Evolutionary conservation across 2,888 invertebrate species (phyloP).

Genomic region (Danaus chrysippus): DNA sequence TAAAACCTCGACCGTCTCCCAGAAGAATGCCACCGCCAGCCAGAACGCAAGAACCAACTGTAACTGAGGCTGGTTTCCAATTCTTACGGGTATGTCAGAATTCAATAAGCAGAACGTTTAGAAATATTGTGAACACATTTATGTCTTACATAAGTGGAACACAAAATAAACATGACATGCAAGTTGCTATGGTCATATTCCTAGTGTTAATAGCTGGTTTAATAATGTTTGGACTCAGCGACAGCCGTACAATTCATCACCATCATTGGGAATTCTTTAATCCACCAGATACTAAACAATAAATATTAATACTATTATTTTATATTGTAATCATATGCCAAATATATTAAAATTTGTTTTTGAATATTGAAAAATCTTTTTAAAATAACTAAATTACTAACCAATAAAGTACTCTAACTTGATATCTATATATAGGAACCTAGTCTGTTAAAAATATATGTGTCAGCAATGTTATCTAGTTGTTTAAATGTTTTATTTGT

Average conservation of each 20-base stretch:
- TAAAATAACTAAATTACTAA: neutral
- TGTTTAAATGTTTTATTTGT: slow-evolving; percentile 20
- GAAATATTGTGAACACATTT: slow-evolving; percentile 83
- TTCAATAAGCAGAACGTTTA: slow-evolving; percentile 81
- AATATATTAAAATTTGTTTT: neutral
- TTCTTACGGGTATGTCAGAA: slow-evolving; percentile 84
- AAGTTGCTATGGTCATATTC: slow-evolving; percentile 88
- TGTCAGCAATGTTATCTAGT: slow-evolving; percentile 38
- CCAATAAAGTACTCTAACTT: slow-evolving; percentile 4
- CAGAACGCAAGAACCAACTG: slow-evolving; percentile 80
- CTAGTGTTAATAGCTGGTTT: slow-evolving; percentile 88
- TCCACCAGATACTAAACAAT: slow-evolving; percentile 83
- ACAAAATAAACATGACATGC: slow-evolving; percentile 85
- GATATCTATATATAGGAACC: slow-evolving; percentile 9
- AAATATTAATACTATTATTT: slow-evolving; percentile 25
- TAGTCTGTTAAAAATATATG: slow-evolving; percentile 15
- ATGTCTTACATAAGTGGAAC: slow-evolving; percentile 81
- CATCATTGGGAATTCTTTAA: slow-evolving; percentile 95
- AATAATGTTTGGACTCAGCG: slow-evolving; percentile 86
- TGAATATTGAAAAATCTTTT: neutral
- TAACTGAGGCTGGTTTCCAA: slow-evolving; percentile 84
- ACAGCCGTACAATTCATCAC: slow-evolving; percentile 85
- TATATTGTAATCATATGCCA: neutral
- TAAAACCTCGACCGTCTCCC: slow-evolving; percentile 63
- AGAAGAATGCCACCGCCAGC: slow-evolving; percentile 58